These are phyloP conservation scores for Podocnemis expansa DNA, from an alignment of 2,113 vertebrate species.

Conservation along the genomic window DNA sequence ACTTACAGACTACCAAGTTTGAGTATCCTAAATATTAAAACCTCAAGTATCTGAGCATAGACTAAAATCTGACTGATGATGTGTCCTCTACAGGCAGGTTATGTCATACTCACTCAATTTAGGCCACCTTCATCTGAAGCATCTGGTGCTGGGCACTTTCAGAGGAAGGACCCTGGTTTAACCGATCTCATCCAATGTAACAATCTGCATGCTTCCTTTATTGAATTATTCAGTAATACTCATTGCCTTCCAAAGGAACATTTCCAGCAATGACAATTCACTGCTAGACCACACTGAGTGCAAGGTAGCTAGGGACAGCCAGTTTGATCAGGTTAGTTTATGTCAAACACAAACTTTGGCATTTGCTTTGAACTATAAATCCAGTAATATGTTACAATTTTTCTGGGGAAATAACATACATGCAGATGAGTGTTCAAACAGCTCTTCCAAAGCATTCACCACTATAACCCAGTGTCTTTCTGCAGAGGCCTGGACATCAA, in stretches of 20 bases:
- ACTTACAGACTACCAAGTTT: neutral
- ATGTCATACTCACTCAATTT: neutral
- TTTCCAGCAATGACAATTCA: neutral
- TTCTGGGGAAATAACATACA: neutral
- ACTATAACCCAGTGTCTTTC: neutral
- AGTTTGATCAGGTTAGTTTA: neutral
- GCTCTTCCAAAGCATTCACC: neutral
- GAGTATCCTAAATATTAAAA: neutral
- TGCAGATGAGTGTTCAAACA: neutral
- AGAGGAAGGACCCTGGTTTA: accelerated
- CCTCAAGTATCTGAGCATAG: neutral
- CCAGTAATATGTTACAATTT: neutral
- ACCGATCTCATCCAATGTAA: neutral
- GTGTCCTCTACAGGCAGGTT: neutral
- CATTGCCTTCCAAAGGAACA: neutral
- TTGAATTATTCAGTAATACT: neutral
- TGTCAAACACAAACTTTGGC: neutral
- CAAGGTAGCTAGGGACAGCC: neutral
- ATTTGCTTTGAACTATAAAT: neutral
- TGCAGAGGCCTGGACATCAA: neutral
- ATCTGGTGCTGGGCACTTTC: neutral
- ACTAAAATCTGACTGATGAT: neutral
- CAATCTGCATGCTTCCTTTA: neutral
- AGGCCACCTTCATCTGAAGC: neutral
- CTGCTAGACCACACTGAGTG: neutral